phyloP scores from a whole-genome alignment of 2,113 vertebrate species.

The Laticauda colubrina region DNA sequence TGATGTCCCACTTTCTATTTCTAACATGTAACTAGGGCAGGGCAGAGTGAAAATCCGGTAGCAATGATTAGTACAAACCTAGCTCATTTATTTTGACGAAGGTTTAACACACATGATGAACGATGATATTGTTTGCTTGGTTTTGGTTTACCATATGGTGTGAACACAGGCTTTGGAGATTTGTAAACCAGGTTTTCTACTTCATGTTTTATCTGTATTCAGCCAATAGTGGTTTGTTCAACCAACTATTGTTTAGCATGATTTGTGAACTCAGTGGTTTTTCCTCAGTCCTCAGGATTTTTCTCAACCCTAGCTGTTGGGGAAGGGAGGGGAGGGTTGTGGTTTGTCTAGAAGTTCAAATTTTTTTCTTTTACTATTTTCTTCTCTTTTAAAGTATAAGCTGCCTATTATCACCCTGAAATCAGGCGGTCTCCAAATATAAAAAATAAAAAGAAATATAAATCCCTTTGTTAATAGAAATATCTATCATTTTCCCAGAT shows the following conservation, averaged over 20 bases:
- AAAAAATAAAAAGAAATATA: neutral
- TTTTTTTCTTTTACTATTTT: neutral
- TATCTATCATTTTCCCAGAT: neutral
- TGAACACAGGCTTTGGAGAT: neutral
- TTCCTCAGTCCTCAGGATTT: neutral
- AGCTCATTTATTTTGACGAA: neutral
- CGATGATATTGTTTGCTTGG: neutral
- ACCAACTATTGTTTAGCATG: neutral
- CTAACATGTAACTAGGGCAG: neutral
- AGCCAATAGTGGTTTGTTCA: neutral
- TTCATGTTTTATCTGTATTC: neutral
- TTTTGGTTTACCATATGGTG: neutral
- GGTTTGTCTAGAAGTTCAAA: neutral
- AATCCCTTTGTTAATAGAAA: neutral
- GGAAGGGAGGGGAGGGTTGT: neutral
- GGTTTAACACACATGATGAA: neutral
- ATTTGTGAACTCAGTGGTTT: neutral
- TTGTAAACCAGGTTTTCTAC: neutral
- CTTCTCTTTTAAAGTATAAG: neutral
- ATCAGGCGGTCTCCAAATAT: neutral
- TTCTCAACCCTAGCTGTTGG: neutral
- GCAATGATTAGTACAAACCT: neutral
- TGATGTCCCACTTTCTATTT: neutral
- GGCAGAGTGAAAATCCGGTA: neutral
- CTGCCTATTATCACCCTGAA: neutral